Evolutionary conservation across 1,140 invertebrate genomes (phyloP).

Genomic region (Orchesella cincta): DNA sequence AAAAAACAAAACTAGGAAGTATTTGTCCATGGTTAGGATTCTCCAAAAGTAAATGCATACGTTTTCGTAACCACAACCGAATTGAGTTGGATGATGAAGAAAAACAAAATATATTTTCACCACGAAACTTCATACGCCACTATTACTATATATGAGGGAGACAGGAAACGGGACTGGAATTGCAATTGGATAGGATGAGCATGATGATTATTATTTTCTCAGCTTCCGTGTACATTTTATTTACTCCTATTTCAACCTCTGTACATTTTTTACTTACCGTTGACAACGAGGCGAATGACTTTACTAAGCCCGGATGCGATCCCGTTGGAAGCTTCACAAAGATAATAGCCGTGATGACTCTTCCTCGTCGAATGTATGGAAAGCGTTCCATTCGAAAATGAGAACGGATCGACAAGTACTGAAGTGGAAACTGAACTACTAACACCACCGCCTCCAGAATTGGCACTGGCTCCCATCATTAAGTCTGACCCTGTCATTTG

Average conservation of each 20-base stretch:
- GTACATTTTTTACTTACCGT: slow-evolving; percentile 56
- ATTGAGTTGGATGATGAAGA: too few relatives aligned
- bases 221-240: background rate
- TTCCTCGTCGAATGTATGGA: slow-evolving; percentile 57
- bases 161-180: background rate
- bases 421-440: background rate
- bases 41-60: too few relatives aligned
- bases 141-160: too few relatives aligned
- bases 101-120: too few relatives aligned
- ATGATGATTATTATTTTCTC: too few relatives aligned
- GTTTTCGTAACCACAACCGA: too few relatives aligned
- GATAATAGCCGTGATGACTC: slow-evolving; percentile 60
- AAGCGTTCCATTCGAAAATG: slow-evolving; percentile 60
- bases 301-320: slow-evolving; percentile 63
- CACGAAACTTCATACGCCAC: too few relatives aligned
- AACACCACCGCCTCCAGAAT: background rate
- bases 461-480: background rate
- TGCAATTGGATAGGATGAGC: background rate
- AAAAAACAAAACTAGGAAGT: too few relatives aligned
- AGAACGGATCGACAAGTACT: slow-evolving; percentile 28
- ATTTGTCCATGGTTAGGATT: too few relatives aligned
- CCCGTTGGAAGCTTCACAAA: slow-evolving; percentile 63
- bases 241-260: background rate
- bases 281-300: slow-evolving; percentile 60
- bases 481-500: slow-evolving; percentile 13